A percentile compares a stretch with the other conserved stretches of the same genome.
phyloP scores from a whole-genome alignment of 1,140 invertebrate species.

The Armadillidium nasatum region DNA sequence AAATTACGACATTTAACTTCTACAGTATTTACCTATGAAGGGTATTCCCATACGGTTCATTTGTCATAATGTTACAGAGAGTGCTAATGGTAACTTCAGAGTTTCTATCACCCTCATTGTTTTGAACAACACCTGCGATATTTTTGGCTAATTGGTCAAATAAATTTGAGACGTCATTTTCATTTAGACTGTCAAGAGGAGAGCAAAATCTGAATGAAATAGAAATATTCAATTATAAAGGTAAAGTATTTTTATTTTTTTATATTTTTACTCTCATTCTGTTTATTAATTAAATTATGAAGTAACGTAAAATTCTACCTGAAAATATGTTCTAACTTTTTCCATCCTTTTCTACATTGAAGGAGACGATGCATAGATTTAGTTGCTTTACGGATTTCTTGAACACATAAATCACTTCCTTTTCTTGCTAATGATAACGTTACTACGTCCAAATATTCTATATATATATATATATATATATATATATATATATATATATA shows the following conservation, averaged over 20 bases:
- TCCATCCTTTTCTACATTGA: not conserved
- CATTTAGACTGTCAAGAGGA: constrained; percentile 60
- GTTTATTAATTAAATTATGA: no score
- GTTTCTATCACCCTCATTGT: constrained; percentile 86
- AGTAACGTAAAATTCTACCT: not conserved
- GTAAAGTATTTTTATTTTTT: no score
- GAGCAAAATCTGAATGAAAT: constrained; percentile 65
- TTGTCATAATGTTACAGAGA: constrained; percentile 69
- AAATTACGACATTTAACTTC: no score
- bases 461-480: not conserved
- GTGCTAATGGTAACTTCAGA: constrained; percentile 73
- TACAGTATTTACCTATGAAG: constrained; percentile 33
- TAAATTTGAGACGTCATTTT: constrained; percentile 71
- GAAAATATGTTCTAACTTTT: not conserved
- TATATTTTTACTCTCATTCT: no score
- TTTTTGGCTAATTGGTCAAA: constrained; percentile 73
- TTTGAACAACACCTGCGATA: constrained; percentile 76
- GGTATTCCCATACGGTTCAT: constrained; percentile 54
- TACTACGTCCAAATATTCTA: not conserved
- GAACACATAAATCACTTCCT: not conserved
- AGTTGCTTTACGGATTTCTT: not conserved
- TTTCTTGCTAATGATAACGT: not conserved
- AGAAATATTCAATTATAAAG: no score
- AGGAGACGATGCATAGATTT: not conserved
- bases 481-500: not conserved